Evolutionary conservation across 2,888 invertebrate species (phyloP).

Genomic region (Metallyticus violacea): DNA sequence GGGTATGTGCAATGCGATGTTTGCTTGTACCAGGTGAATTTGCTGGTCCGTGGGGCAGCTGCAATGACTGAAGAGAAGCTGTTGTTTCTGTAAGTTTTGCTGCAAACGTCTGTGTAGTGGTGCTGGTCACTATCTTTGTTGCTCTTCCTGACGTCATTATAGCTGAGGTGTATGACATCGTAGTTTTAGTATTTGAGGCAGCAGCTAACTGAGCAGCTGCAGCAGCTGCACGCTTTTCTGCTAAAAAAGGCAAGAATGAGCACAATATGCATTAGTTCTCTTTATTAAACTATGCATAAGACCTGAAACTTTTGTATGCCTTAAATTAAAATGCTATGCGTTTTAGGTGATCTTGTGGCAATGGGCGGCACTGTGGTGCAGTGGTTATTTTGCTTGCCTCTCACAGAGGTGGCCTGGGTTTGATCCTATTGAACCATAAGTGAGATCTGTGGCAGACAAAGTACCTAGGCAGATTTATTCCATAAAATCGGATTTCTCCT

Average conservation of each 20-base stretch:
- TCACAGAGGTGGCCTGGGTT: too few species aligned
- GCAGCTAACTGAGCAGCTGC: conserved; percentile 37
- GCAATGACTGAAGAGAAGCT: conserved; percentile 42
- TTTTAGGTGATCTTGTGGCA: too few species aligned
- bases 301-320: too few species aligned
- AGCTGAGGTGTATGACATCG: conserved; percentile 57
- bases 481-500: too few species aligned
- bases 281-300: too few species aligned
- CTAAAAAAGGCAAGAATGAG: conserved; percentile 38
- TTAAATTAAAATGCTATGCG: too few species aligned
- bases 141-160: conserved; percentile 54
- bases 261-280: too few species aligned
- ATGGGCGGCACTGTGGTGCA: too few species aligned
- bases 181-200: conserved; percentile 54
- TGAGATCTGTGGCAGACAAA: too few species aligned
- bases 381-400: too few species aligned
- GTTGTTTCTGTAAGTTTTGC: conserved; percentile 65
- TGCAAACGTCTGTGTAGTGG: conserved; percentile 68
- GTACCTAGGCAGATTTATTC: too few species aligned
- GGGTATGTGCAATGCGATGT: background rate
- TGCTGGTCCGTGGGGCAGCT: conserved; percentile 28
- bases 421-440: too few species aligned
- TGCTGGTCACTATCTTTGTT: conserved; percentile 48
- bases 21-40: background rate
- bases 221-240: conserved; percentile 48